phyloP scores from a whole-genome alignment of 2,797 vertebrate genomes.

The Psittacula echo region DNA sequence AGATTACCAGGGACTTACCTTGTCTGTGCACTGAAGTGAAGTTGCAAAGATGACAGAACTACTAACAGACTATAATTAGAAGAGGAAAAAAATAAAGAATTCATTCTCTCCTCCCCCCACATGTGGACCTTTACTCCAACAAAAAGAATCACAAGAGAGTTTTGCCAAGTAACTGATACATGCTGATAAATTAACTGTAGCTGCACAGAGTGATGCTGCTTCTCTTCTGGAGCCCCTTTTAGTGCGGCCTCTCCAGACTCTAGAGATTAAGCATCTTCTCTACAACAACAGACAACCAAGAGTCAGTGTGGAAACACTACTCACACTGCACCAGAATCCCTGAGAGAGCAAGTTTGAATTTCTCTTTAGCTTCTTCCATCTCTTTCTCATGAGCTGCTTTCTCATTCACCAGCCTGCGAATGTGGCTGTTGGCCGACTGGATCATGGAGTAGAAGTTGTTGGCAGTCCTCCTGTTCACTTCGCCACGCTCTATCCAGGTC shows the following conservation, averaged over 20 bases:
- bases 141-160: not conserved
- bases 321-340: constrained; percentile 95
- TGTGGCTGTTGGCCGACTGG: constrained; percentile 94
- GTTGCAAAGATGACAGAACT: constrained; percentile 50
- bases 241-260: not conserved
- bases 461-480: constrained; percentile 94
- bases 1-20: constrained; percentile 63
- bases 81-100: not conserved
- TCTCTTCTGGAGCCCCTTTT: not conserved
- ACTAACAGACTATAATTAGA: not conserved
- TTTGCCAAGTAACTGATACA: not conserved
- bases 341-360: constrained; percentile 92
- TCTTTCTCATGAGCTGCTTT: constrained; percentile 93
- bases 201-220: not conserved
- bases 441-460: constrained; percentile 99
- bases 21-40: constrained; percentile 22
- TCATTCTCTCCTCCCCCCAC: not conserved
- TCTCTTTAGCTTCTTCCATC: constrained; percentile 96
- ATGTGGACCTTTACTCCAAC: not conserved
- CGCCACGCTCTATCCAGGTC: constrained; percentile 94
- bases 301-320: constrained; percentile 57
- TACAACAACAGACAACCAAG: not conserved
- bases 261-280: not conserved
- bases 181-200: not conserved
- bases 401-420: constrained; percentile 89